A percentile compares a stretch with the other conserved stretches of the same genome.
Evolutionary conservation across 92 coral and sea anemone genomes (phyloP).

Genomic region (Paragorgia papillata): DNA sequence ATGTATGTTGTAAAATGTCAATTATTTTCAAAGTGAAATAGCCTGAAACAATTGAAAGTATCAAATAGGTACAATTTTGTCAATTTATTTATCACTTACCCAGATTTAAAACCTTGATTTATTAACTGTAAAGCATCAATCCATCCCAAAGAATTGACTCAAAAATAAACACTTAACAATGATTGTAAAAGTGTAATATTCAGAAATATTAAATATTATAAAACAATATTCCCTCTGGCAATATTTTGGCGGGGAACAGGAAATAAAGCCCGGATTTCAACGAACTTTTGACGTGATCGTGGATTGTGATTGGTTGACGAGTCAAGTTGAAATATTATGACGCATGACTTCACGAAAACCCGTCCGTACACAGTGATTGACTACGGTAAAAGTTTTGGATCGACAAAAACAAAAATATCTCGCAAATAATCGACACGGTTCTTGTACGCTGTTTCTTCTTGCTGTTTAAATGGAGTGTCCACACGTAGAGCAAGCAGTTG

Average conservation of each 20-base stretch:
- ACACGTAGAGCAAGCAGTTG: slow-evolving; percentile 85
- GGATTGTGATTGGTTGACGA: slow-evolving; percentile 71
- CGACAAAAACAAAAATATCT: slow-evolving; percentile 17
- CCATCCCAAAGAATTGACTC: too few species aligned
- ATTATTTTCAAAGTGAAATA: too few species aligned
- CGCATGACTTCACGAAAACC: slow-evolving; percentile 62
- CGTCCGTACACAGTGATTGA: slow-evolving; percentile 57
- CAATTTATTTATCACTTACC: too few species aligned
- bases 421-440: slow-evolving; percentile 32
- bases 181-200: too few species aligned
- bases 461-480: slow-evolving; percentile 79
- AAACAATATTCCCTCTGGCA: too few species aligned
- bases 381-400: slow-evolving; percentile 51
- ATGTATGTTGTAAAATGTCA: too few species aligned
- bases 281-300: slow-evolving; percentile 19
- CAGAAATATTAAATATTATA: too few species aligned
- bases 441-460: not conserved
- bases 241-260: slow-evolving; percentile 28
- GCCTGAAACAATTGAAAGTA: too few species aligned
- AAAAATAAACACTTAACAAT: too few species aligned
- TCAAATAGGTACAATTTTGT: too few species aligned
- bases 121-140: too few species aligned
- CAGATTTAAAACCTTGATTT: too few species aligned
- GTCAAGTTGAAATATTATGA: slow-evolving; percentile 60
- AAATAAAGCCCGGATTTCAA: slow-evolving; percentile 16